Evolutionary conservation across 2,888 invertebrate genomes (phyloP).

Genomic region (Drosophila mimica): DNA sequence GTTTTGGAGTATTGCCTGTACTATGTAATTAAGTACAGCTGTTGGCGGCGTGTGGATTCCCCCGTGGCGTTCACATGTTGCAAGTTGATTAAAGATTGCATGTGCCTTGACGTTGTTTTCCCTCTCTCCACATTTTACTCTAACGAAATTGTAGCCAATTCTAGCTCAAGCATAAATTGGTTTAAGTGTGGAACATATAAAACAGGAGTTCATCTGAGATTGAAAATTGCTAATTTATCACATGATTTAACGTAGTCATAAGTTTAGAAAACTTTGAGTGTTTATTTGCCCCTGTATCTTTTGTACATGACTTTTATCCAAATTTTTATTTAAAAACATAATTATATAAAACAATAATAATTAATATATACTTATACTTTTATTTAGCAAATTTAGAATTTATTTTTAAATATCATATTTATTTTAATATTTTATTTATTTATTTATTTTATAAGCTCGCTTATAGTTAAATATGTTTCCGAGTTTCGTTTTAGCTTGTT

Average conservation of each 20-base stretch:
- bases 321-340: no score
- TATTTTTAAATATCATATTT: no score
- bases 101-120: constrained; percentile 33
- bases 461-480: no score
- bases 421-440: no score
- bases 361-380: no score
- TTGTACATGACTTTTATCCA: no score
- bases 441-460: no score
- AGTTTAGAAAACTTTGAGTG: neutral
- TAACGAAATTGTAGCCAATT: constrained; percentile 18
- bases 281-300: no score
- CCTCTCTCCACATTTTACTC: neutral
- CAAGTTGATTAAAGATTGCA: constrained; percentile 60
- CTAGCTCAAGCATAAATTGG: neutral
- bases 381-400: no score
- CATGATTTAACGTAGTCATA: neutral
- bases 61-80: constrained; percentile 34
- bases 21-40: constrained; percentile 70
- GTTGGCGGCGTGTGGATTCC: constrained; percentile 51
- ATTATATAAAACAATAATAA: no score
- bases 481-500: neutral
- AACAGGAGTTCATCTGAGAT: neutral
- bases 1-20: constrained; percentile 19
- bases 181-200: neutral
- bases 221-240: neutral